These are phyloP conservation scores for Drosophila pseudoananassae DNA, from an alignment of 1,140 invertebrate genomes.

Conservation along the genomic window DNA sequence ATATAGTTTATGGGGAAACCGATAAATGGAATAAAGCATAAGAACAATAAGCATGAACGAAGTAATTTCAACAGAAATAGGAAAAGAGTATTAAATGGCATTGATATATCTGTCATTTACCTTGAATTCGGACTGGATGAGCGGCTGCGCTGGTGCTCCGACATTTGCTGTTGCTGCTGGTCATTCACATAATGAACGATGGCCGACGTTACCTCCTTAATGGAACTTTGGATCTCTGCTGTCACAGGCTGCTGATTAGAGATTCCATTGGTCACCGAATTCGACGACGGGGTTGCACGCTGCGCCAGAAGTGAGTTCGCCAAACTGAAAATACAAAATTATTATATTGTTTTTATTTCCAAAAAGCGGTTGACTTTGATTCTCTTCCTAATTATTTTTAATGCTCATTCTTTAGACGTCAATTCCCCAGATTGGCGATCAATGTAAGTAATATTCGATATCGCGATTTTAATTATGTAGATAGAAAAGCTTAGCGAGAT, in stretches of 20 bases:
- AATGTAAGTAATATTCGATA: too few species aligned
- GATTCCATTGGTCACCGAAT: constrained; percentile 38
- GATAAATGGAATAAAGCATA: background rate
- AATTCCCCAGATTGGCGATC: too few species aligned
- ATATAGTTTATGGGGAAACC: constrained; percentile 23
- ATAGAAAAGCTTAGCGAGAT: background rate
- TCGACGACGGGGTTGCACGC: constrained; percentile 72
- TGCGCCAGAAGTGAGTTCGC: constrained; percentile 87
- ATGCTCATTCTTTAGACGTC: too few species aligned
- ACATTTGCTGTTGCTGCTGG: constrained; percentile 60
- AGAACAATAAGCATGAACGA: background rate
- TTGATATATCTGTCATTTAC: constrained; percentile 49
- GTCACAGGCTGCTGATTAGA: constrained; percentile 84
- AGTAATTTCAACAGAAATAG: too few species aligned
- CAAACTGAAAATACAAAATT: constrained; percentile 84
- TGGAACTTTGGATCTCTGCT: constrained; percentile 93
- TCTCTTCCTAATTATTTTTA: too few species aligned
- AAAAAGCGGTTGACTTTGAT: background rate
- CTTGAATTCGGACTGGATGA: constrained; percentile 84
- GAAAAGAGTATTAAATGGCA: background rate
- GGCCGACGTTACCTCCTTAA: constrained; percentile 96
- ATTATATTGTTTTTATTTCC: background rate
- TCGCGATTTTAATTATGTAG: background rate
- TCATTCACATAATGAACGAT: constrained; percentile 96
- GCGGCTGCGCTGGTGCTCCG: constrained; percentile 77